Base-by-base conservation (phyloP, 1,140 invertebrate genomes). In the Orchesella cincta region DNA sequence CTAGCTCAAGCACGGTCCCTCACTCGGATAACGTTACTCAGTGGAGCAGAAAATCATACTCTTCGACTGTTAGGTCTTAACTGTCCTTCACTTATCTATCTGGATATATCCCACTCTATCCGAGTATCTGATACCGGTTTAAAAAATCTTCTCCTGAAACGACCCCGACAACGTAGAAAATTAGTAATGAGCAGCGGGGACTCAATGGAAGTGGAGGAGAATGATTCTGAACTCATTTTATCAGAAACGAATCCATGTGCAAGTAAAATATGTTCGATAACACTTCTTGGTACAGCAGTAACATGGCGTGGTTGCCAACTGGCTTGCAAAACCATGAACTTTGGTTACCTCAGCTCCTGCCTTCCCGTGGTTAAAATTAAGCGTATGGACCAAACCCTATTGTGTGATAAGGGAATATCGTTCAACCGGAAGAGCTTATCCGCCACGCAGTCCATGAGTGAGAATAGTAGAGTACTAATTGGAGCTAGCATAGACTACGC, bases 51-150 rank as follows among this genome's bases (percentile, higher is more conserved):
- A 2, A 73, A 73, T 23, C 71, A 73, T 35, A 51, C 39, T 12
- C 36, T 73, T 1, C 34, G 71, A 46, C 36, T 73, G 36, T n/a
- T 73, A 23, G 71, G 71, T 2, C 18, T 36, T 3, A 73, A 29
- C 26, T 73, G 71, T 35, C 71, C 71, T 18, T 39, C 14, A 14
- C 16, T 73, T 14, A 20, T 23, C 1, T 8, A 5, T 39, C 36
- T 73, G 29, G 71, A 73, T 23, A 23, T 73, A 3, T 73, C 71
- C 23, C 71, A 73, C 29, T 73, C 71, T 26, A 46, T 51, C 29
- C 18, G 23, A 18, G 71, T 73, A 3, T 39, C 35, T 8, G 71
- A 73, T 28, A 1, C 16, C 8, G 71, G 71, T 8, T 35, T 73
- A 8, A 12, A n/a, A 34, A 28, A 23, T 26, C 71, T 73, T 20